Conservation (phyloP, 2,113 vertebrate species). For the Montifringilla adamsi region DNA sequence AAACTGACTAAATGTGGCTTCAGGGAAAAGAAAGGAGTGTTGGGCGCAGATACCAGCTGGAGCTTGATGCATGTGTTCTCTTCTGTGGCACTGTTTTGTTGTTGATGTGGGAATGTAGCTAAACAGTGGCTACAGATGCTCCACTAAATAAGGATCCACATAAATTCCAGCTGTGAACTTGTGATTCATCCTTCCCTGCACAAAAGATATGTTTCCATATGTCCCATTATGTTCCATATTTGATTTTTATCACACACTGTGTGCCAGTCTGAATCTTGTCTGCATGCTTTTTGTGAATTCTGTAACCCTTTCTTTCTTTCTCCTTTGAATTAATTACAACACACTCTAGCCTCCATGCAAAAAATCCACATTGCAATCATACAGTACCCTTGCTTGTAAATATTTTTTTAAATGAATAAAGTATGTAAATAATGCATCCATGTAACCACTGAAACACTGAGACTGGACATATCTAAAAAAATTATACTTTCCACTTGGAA, state of each 20-base stretch:
- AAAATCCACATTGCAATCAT: background rate
- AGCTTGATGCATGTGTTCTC: conserved; percentile 56
- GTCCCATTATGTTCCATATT: conserved; percentile 62
- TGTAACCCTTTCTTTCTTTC: conserved; percentile 1
- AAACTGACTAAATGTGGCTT: conserved; percentile 52
- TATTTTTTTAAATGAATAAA: background rate
- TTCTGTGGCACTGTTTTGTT: conserved; percentile 67
- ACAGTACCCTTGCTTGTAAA: background rate
- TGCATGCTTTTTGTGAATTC: conserved; percentile 26
- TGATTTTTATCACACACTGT: conserved; percentile 64
- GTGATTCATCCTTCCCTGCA: conserved; percentile 58
- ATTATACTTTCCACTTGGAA: background rate
- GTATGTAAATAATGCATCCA: background rate
- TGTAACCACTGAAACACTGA: background rate
- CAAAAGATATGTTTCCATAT: conserved; percentile 63
- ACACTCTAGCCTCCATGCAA: background rate
- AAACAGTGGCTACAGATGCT: conserved; percentile 68
- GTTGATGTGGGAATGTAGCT: conserved; percentile 63
- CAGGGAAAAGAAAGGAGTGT: conserved; percentile 23
- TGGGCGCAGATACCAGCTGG: conserved; percentile 59
- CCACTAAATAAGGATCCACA: conserved; percentile 57
- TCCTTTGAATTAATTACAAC: background rate
- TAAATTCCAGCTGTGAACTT: conserved; percentile 68
- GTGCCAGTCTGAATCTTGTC: background rate
- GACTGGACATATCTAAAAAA: background rate